These are phyloP conservation scores for Dicentrarchus labrax DNA, from an alignment of 2,113 vertebrate species.

Conservation along the genomic window DNA sequence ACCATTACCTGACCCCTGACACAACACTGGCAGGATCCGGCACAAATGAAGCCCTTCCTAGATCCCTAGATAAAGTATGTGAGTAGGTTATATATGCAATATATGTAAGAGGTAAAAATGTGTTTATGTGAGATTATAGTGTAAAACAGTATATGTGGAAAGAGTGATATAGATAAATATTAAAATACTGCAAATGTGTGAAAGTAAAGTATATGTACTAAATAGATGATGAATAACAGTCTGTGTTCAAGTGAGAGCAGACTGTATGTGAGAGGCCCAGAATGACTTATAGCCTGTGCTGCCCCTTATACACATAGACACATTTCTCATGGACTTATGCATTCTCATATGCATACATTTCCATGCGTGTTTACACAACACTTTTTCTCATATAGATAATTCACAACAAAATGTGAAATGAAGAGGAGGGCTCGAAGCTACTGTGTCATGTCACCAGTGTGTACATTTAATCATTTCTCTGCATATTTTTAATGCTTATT, in stretches of 20 bases:
- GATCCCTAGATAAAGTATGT: too few species aligned
- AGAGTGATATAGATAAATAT: neutral
- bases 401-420: conserved; percentile 7
- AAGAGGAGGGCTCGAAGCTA: neutral
- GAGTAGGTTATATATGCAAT: too few species aligned
- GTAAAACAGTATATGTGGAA: too few species aligned
- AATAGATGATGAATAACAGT: neutral
- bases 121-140: too few species aligned
- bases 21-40: too few species aligned
- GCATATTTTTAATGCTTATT: conserved; percentile 26
- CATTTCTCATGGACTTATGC: neutral
- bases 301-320: neutral
- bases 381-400: conserved; percentile 5
- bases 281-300: too few species aligned
- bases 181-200: neutral
- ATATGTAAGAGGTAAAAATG: too few species aligned
- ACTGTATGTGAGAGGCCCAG: too few species aligned
- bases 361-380: neutral
- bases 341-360: neutral
- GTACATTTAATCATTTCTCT: neutral
- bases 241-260: neutral
- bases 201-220: neutral
- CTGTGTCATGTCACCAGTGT: neutral
- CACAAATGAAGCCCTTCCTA: too few species aligned
- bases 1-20: too few species aligned